These are phyloP conservation scores for Busseola fusca DNA, from an alignment of 2,888 invertebrate genomes.

Conservation along the genomic window DNA sequence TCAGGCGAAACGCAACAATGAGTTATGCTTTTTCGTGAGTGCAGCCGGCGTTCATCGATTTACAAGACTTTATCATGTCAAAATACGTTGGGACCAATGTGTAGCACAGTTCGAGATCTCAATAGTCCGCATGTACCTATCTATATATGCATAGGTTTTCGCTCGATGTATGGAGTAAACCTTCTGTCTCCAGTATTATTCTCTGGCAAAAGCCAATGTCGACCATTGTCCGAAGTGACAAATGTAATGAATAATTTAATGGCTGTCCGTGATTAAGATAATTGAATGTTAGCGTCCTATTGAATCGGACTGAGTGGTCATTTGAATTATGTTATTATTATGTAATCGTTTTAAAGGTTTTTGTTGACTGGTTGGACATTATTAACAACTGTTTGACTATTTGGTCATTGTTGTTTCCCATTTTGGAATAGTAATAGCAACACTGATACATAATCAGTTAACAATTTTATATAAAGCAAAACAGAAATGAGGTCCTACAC, in stretches of 20 bases:
- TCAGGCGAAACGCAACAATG: too few species aligned
- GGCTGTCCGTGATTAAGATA: constrained; percentile 70
- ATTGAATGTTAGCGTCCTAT: constrained; percentile 66
- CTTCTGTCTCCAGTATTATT: not conserved
- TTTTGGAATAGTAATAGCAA: not conserved
- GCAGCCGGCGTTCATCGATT: too few species aligned
- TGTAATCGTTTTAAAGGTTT: constrained; percentile 33
- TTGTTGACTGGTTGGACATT: constrained; percentile 15
- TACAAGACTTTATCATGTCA: too few species aligned
- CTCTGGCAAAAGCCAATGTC: constrained; percentile 65
- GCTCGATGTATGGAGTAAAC: fast-evolving
- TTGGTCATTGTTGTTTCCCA: not conserved
- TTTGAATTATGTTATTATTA: constrained; percentile 44
- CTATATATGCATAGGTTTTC: not conserved
- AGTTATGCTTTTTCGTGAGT: too few species aligned
- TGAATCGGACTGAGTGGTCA: constrained; percentile 57
- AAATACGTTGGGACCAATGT: not conserved
- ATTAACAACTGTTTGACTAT: constrained; percentile 1
- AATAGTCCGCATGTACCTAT: too few species aligned
- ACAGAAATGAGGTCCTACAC: too few species aligned
- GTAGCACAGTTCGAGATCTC: too few species aligned
- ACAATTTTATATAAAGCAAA: not conserved
- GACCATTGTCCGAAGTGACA: constrained; percentile 78
- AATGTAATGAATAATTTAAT: constrained; percentile 81
- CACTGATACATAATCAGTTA: not conserved